phyloP scores from a whole-genome alignment of 2,113 vertebrate species.

The Bostrychus sinensis region DNA sequence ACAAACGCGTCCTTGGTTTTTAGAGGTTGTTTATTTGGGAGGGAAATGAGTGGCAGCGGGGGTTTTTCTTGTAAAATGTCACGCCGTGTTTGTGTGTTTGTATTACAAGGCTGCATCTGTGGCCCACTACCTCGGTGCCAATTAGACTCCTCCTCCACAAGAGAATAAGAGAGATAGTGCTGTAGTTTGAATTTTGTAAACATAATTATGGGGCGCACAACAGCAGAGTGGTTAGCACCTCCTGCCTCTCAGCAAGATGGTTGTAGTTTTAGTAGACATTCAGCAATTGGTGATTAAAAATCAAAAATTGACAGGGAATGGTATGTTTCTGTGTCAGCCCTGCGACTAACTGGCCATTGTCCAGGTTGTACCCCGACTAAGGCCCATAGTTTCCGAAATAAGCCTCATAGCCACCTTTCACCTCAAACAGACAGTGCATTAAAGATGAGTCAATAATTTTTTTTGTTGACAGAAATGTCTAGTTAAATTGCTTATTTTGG shows the following conservation, averaged over 20 bases:
- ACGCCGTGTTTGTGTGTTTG: not conserved
- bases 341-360: no score
- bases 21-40: conserved; percentile 13
- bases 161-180: not conserved
- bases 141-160: not conserved
- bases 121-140: not conserved
- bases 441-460: no score
- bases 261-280: not conserved
- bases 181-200: not conserved
- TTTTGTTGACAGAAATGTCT: no score
- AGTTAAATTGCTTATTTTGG: no score
- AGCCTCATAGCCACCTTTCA: no score
- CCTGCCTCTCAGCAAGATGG: not conserved
- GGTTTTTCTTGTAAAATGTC: conserved; percentile 21
- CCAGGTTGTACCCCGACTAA: no score
- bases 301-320: no score
- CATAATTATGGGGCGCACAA: not conserved
- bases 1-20: conserved; percentile 9
- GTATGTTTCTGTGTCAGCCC: no score
- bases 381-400: no score
- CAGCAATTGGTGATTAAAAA: no score
- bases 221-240: not conserved
- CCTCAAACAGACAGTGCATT: no score
- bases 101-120: not conserved
- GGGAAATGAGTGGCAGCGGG: conserved; percentile 21